These are phyloP conservation scores for Meda fulgida DNA, from an alignment of 2,797 vertebrate species.

Conservation along the genomic window DNA sequence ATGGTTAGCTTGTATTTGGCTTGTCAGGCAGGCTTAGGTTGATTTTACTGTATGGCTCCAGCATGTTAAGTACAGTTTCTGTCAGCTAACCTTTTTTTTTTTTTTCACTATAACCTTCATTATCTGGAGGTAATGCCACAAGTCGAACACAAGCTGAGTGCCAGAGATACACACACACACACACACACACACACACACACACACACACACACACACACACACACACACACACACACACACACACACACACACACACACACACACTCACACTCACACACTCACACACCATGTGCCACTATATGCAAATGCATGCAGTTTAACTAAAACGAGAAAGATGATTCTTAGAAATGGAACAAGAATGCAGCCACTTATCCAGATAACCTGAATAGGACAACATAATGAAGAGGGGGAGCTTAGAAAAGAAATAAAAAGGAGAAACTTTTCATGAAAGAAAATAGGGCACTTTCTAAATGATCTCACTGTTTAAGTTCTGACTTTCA, in stretches of 20 bases:
- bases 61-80: slow-evolving; percentile 39
- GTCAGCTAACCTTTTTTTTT: slow-evolving; percentile 28
- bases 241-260: neutral
- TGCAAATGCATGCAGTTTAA: neutral
- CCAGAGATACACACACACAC: neutral
- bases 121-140: neutral
- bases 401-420: neutral
- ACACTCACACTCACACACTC: no score
- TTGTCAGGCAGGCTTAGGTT: slow-evolving; percentile 39
- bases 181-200: neutral
- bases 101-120: slow-evolving; percentile 30
- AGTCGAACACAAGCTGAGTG: neutral
- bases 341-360: neutral
- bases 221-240: neutral
- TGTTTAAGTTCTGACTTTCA: slow-evolving; percentile 16
- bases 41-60: slow-evolving; percentile 43
- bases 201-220: neutral
- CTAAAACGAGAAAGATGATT: neutral
- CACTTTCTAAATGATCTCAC: slow-evolving; percentile 33
- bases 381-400: slow-evolving; percentile 6
- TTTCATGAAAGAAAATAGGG: slow-evolving; percentile 36
- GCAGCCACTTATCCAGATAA: slow-evolving; percentile 3
- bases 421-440: neutral
- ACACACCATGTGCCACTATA: neutral
- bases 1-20: slow-evolving; percentile 51